Evolutionary conservation across 2,113 vertebrate species (phyloP).

Genomic region (Morone saxatilis): DNA sequence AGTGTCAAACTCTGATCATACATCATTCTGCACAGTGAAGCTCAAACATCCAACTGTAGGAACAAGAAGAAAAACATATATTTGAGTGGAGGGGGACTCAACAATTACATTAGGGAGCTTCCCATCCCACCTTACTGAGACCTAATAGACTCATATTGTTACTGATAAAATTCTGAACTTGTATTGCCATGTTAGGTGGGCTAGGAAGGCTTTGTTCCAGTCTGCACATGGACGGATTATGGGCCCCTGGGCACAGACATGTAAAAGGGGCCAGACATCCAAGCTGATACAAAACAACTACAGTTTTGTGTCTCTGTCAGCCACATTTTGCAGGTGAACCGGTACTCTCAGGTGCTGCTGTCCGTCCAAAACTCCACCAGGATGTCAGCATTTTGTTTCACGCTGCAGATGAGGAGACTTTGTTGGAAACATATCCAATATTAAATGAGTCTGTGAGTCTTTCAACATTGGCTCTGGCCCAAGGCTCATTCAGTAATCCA

Average conservation of each 20-base stretch:
- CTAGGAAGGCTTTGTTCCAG: neutral
- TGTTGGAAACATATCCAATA: too few species aligned
- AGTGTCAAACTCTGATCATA: too few species aligned
- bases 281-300: neutral
- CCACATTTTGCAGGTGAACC: neutral
- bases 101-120: neutral
- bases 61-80: too few species aligned
- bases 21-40: too few species aligned
- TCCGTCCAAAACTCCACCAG: neutral
- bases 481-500: neutral
- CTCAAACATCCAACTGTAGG: too few species aligned
- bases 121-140: too few species aligned
- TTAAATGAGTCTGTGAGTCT: neutral
- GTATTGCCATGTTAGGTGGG: neutral
- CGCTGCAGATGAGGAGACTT: neutral
- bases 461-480: too few species aligned
- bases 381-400: too few species aligned
- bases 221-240: neutral
- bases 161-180: neutral
- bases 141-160: neutral
- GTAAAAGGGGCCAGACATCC: neutral
- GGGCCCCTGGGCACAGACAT: neutral
- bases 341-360: neutral
- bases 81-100: neutral
- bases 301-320: neutral